Conservation (phyloP, 2,797 vertebrate genomes). For the Epinephelus coioides region DNA sequence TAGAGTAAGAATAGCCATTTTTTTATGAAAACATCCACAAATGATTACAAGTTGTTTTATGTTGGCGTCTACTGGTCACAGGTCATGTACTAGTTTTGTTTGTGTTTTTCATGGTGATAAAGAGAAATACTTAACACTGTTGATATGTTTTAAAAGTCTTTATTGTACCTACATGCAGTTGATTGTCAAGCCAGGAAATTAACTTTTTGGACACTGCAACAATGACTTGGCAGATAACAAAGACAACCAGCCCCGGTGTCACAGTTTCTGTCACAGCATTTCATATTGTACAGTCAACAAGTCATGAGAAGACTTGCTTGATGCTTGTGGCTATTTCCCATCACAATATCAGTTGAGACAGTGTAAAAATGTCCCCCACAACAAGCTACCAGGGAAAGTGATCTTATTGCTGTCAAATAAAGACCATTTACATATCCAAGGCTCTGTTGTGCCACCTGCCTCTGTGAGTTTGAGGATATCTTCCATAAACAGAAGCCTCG, state of each 20-base stretch:
- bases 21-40: not conserved
- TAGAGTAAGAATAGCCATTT: not conserved
- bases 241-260: not conserved
- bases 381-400: conserved; percentile 10
- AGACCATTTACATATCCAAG: not conserved
- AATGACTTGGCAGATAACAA: not conserved
- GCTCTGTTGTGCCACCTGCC: conserved; percentile 8
- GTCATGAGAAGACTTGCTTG: not conserved
- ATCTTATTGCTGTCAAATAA: not conserved
- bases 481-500: not conserved
- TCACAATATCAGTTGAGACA: not conserved
- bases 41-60: not conserved
- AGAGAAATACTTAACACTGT: not conserved
- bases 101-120: not conserved
- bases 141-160: not conserved
- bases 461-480: not conserved
- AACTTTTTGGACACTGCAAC: not conserved
- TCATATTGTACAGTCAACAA: not conserved
- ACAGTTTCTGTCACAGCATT: not conserved
- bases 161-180: not conserved
- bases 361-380: not conserved
- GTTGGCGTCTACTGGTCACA: not conserved
- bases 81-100: not conserved
- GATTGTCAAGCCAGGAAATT: not conserved
- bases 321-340: not conserved